Percentiles rank a stretch among this genome's conserved stretches.
Conservation (phyloP, 2,113 vertebrate species). For the Zeus faber region DNA sequence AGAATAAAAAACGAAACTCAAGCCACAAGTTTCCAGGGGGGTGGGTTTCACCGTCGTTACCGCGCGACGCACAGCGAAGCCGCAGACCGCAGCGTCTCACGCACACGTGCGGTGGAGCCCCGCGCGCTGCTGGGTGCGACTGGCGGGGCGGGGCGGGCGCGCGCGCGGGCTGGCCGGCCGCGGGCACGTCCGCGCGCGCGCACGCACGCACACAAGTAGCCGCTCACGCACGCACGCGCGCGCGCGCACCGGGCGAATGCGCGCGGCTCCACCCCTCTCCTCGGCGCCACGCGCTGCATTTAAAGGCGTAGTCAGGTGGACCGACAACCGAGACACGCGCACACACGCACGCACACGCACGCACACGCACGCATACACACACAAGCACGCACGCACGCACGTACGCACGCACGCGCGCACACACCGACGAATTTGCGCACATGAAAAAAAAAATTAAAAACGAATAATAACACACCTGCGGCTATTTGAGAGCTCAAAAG, state of each 20-base stretch:
- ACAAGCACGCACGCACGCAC: conserved; percentile 13
- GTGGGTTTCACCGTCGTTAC: too few species aligned
- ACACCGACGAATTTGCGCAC: not conserved
- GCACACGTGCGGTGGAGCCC: too few species aligned
- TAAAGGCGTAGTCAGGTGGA: conserved; percentile 51
- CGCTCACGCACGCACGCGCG: conserved; percentile 16
- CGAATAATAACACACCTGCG: not conserved
- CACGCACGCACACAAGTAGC: conserved; percentile 38
- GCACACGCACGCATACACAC: not conserved
- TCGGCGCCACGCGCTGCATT: conserved; percentile 42
- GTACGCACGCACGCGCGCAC: conserved; percentile 8
- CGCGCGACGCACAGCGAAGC: too few species aligned
- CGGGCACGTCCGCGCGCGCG: conserved; percentile 35
- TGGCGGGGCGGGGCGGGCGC: too few species aligned
- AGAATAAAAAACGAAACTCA: too few species aligned
- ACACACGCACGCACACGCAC: not conserved
- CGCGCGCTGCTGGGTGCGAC: too few species aligned
- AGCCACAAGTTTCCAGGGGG: too few species aligned
- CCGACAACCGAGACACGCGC: not conserved
- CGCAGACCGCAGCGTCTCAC: too few species aligned
- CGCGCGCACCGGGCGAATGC: not conserved
- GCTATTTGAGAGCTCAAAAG: not conserved
- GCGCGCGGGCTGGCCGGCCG: too few species aligned
- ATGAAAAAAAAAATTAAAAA: not conserved
- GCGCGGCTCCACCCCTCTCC: conserved; percentile 55